phyloP scores from a whole-genome alignment of 2,797 vertebrate genomes.

The Cynopterus sphinx region DNA sequence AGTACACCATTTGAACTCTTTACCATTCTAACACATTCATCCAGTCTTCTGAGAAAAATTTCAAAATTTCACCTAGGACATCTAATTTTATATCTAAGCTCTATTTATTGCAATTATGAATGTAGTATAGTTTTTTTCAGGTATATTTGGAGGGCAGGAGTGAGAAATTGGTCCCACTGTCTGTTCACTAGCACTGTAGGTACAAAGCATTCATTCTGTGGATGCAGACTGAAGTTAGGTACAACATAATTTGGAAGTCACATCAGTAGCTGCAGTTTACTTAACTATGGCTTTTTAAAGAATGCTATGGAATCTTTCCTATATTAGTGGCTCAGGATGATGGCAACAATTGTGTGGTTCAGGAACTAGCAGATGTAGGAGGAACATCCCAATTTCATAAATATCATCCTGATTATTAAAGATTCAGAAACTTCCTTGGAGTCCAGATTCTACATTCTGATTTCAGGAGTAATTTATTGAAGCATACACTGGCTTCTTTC shows the following conservation, averaged over 20 bases:
- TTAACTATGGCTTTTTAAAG: background rate
- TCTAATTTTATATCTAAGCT: background rate
- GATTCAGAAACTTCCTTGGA: background rate
- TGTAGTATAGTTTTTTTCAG: background rate
- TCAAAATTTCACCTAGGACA: background rate
- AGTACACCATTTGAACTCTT: background rate
- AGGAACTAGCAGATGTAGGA: too few species aligned
- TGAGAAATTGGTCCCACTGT: background rate
- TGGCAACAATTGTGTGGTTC: background rate
- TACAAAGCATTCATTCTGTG: background rate
- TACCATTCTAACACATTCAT: background rate
- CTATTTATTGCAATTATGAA: background rate
- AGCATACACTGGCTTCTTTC: background rate
- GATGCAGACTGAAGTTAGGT: background rate
- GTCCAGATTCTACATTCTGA: background rate
- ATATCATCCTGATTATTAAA: background rate
- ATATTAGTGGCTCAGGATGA: background rate
- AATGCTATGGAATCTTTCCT: background rate
- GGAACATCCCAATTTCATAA: background rate
- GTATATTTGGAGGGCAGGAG: background rate
- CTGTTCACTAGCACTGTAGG: background rate
- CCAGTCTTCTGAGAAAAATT: background rate
- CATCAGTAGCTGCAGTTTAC: background rate
- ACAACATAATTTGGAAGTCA: too few species aligned
- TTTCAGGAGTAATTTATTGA: background rate